A percentile compares a stretch with the other conserved stretches of the same genome.
Evolutionary conservation across 2,797 vertebrate species (phyloP).

Genomic region (Malurus leucopterus): DNA sequence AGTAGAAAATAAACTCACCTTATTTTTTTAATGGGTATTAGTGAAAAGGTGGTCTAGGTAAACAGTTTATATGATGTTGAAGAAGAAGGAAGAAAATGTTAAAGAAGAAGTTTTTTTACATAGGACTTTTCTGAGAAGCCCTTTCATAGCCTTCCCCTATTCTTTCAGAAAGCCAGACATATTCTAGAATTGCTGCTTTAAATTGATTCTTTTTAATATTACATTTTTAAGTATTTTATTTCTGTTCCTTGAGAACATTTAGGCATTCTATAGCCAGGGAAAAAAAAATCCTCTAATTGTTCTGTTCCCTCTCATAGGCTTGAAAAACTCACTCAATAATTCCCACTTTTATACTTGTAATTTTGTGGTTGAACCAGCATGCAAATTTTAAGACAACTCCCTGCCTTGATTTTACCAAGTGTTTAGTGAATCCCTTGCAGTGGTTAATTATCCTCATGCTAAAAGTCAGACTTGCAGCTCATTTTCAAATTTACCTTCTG

Average conservation of each 20-base stretch:
- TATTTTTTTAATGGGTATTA: background rate
- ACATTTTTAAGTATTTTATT: background rate
- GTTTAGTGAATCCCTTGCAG: conserved; percentile 27
- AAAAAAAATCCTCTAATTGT: background rate
- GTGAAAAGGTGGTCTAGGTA: background rate
- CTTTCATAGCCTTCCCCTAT: background rate
- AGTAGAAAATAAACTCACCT: background rate
- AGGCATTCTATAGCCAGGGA: background rate
- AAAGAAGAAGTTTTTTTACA: background rate
- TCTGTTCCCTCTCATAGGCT: conserved; percentile 20
- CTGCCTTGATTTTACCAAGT: conserved; percentile 22
- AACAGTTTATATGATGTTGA: background rate
- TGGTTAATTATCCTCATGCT: conserved; percentile 1
- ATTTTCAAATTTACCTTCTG: conserved; percentile 18
- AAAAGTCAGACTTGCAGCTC: conserved; percentile 23
- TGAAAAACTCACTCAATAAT: conserved; percentile 36
- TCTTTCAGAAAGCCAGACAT: background rate
- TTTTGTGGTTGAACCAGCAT: conserved; percentile 53
- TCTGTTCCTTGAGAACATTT: background rate
- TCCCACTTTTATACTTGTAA: conserved; percentile 41
- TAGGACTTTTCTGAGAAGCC: background rate
- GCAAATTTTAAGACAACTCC: conserved; percentile 44
- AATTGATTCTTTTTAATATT: background rate
- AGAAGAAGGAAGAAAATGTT: background rate
- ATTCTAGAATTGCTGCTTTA: background rate